Conservation (phyloP, 2,888 invertebrate species). For the Enchytraeus crypticus region DNA sequence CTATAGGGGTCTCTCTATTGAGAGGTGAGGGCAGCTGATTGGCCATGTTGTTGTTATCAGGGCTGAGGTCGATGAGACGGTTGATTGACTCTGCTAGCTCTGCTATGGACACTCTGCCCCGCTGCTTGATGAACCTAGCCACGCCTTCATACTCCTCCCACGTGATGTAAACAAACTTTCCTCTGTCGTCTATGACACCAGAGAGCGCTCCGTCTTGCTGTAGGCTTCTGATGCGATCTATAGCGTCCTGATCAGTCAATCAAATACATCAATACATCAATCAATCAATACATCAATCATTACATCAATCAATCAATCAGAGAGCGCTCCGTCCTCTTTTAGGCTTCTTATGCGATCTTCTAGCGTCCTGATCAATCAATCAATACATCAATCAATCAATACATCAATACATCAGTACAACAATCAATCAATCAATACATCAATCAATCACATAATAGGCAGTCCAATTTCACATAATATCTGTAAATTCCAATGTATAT, state of each 20-base stretch:
- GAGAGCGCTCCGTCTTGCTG: constrained; percentile 75
- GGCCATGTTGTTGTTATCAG: constrained; percentile 35
- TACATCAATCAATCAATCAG: no score
- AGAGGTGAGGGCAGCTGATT: not conserved
- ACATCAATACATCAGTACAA: no score
- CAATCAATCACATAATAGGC: no score
- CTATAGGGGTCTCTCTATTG: no score
- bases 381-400: no score
- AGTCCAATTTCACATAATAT: no score
- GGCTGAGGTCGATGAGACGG: constrained; percentile 71
- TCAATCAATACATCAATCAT: no score
- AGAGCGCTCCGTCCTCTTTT: no score
- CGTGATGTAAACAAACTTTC: constrained; percentile 96
- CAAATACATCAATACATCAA: not conserved
- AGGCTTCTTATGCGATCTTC: no score
- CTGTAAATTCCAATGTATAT: no score
- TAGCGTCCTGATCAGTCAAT: constrained; percentile 44
- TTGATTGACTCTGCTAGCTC: constrained; percentile 92
- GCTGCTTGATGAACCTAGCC: constrained; percentile 85
- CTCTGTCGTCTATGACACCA: constrained; percentile 93
- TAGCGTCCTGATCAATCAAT: no score
- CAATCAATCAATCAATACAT: no score
- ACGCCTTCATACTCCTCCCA: constrained; percentile 80
- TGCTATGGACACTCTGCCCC: constrained; percentile 84
- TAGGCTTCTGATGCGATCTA: constrained; percentile 69